A percentile compares a stretch with the other conserved stretches of the same genome.
phyloP scores from a whole-genome alignment of 2,888 invertebrate species.

The Parnassius mnemosyne region DNA sequence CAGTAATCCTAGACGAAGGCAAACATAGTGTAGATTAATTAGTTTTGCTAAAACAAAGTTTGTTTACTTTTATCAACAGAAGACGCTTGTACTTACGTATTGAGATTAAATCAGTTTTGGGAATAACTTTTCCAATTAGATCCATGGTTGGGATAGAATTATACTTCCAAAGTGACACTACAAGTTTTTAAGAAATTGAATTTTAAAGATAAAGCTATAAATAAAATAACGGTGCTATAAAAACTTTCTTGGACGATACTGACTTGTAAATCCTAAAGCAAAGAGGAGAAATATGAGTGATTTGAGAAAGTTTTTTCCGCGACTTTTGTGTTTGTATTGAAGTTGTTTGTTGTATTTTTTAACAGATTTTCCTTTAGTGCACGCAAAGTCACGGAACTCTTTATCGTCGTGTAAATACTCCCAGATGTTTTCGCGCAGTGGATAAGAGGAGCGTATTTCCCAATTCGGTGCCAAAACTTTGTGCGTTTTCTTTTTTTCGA shows the following conservation, averaged over 20 bases:
- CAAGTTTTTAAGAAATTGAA: constrained; percentile 14
- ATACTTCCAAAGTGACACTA: constrained; percentile 21
- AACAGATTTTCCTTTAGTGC: constrained; percentile 36
- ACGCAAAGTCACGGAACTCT: constrained; percentile 42
- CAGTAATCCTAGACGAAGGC: too few relatives aligned
- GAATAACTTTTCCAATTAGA: constrained; percentile 48
- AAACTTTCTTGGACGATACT: constrained; percentile 33
- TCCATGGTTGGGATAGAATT: constrained; percentile 37
- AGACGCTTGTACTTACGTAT: constrained; percentile 44
- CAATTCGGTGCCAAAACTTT: constrained; percentile 45
- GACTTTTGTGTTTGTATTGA: constrained; percentile 37
- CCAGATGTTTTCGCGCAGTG: constrained; percentile 61
- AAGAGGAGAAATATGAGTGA: constrained; percentile 43
- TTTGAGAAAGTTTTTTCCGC: constrained; percentile 40
- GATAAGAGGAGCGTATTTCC: constrained; percentile 60
- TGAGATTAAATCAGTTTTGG: constrained; percentile 45
- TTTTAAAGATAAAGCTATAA: constrained; percentile 6
- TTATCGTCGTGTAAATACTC: constrained; percentile 58
- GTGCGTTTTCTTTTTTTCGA: constrained; percentile 49
- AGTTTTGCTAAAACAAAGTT: constrained; percentile 17
- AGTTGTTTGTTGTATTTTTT: constrained; percentile 47
- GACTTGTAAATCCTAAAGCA: constrained; percentile 43
- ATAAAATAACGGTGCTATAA: neutral
- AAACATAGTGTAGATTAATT: constrained; percentile 1
- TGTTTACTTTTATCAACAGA: constrained; percentile 29